A percentile compares a stretch with the other conserved stretches of the same genome.
These are phyloP conservation scores for Cheilosia impressa DNA, from an alignment of 2,888 invertebrate species.

Conservation along the genomic window DNA sequence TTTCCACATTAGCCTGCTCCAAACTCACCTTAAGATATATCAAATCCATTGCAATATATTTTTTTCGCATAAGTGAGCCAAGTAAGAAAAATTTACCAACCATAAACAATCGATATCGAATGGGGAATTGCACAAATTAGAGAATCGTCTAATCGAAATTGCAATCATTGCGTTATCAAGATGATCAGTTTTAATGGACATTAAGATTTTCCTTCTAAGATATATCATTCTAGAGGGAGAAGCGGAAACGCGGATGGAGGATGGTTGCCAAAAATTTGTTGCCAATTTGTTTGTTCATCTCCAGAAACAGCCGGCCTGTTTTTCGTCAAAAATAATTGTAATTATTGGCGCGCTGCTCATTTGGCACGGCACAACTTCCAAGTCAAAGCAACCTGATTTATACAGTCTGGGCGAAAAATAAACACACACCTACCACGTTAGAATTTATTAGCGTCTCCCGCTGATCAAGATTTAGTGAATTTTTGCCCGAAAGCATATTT, in stretches of 20 bases:
- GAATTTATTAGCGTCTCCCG: conserved; percentile 23
- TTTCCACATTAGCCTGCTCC: not conserved
- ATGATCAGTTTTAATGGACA: conserved; percentile 28
- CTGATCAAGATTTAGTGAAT: conserved; percentile 8
- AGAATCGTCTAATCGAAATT: conserved; percentile 10
- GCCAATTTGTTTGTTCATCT: conserved; percentile 11
- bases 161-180: conserved; percentile 34
- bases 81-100: not conserved
- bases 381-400: conserved; percentile 45
- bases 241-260: not conserved
- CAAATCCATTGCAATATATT: not conserved
- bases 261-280: conserved; percentile 26
- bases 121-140: not conserved
- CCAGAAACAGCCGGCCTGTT: conserved; percentile 10
- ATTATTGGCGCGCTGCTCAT: conserved; percentile 38
- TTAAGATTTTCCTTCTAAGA: conserved; percentile 1
- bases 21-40: not conserved
- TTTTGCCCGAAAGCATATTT: conserved; percentile 4
- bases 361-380: conserved; percentile 36
- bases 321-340: conserved; percentile 31
- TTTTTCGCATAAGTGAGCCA: not conserved
- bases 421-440: conserved; percentile 1
- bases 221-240: not conserved
- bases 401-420: conserved; percentile 38
- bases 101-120: conserved; percentile 15